Evolutionary conservation across 2,888 invertebrate genomes (phyloP), one percentile per base, ranked within the genome.

Genomic region (Drosophila limbata): DNA sequence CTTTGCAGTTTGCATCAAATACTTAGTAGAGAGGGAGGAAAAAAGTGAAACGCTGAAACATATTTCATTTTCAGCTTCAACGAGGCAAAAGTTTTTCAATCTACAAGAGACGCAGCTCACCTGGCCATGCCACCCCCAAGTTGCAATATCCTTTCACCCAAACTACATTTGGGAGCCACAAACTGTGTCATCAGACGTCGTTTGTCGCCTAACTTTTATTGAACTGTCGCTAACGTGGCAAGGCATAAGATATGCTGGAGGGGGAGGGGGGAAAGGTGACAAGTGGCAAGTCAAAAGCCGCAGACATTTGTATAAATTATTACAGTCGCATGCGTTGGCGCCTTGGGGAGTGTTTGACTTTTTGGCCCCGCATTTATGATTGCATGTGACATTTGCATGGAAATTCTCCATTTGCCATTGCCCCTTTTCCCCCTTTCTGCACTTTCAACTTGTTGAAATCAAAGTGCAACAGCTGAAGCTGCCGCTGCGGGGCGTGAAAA

Each of bases 301-400:
- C 88, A 84, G 88, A 84, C 86, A 77, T 86, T 86, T 81, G 84
- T 84, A 84, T 88, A 84, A 84, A 88, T 88, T 84, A 84, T 88
- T 78, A 67, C 73, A 76, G 65, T 78, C 50, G 73, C 77, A 69
- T 73, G 81, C 73, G 37, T 71, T 65, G 70, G 64, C 71, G 57
- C 77, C 61, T 57, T 15, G 69, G 65, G 55, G 59, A 51, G 61
- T 69, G 48, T 69, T 74, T 79, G 75, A 74, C 69, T 78, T 64
- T 60, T 77, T 60, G 51, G 35, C 39, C n/a, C 33, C 5, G 87
- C 84, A 86, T 86, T 88, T 84, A 86, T 84, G 84, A 84, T 84
- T 85, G 88, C 88, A 68, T 72, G 52, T 77, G 85, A 79, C 83
- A 83, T 88, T 88, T 88, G 84, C 86, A 84, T 84, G 55, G 42